A percentile compares a stretch with the other conserved stretches of the same genome.
phyloP scores from a whole-genome alignment of 2,113 vertebrate species.

The Pavo muticus region DNA sequence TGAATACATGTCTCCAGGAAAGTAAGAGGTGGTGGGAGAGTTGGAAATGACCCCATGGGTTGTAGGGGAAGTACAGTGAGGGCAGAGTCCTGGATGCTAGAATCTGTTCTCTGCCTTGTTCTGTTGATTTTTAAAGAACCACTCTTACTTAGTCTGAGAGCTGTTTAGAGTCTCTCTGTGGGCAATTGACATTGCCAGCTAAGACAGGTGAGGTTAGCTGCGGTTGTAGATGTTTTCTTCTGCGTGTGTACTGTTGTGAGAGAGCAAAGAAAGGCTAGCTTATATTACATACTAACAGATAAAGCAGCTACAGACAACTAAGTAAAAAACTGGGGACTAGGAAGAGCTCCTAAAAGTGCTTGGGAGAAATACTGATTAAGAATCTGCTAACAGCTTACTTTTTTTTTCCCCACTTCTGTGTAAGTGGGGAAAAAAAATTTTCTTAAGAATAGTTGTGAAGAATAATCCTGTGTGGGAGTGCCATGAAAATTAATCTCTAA shows the following conservation, averaged over 20 bases:
- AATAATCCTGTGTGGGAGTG: not conserved
- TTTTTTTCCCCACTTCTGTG: not conserved
- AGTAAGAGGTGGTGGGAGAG: not conserved
- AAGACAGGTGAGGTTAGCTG: not conserved
- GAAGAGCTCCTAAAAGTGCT: not conserved
- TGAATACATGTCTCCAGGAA: not conserved
- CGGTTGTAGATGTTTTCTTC: not conserved
- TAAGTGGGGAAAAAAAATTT: not conserved
- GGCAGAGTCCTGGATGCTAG: too few species aligned
- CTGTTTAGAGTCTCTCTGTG: not conserved
- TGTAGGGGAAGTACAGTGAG: not conserved
- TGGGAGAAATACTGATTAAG: not conserved
- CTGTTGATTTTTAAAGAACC: not conserved
- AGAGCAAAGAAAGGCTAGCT: not conserved
- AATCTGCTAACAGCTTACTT: not conserved
- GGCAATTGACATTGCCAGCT: not conserved
- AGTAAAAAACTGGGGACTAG: not conserved
- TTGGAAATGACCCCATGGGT: accelerated
- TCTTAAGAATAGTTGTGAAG: not conserved
- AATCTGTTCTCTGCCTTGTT: not conserved
- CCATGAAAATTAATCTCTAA: not conserved
- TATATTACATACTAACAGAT: accelerated
- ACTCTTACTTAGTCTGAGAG: not conserved
- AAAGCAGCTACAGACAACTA: not conserved
- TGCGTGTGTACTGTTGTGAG: not conserved